Conservation (phyloP, 2,888 invertebrate species). For the Gibbula magus region DNA sequence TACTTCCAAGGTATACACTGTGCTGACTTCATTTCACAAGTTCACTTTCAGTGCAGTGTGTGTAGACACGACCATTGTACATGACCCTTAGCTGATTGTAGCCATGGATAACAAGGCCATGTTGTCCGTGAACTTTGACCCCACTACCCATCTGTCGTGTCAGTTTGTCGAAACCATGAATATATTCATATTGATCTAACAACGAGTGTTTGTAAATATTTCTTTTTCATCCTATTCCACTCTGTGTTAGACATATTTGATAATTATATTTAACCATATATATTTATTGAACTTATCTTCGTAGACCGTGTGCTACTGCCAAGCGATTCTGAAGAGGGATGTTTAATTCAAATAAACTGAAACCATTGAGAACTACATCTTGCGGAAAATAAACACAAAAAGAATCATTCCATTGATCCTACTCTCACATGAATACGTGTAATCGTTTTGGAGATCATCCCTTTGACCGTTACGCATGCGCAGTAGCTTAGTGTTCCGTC, state of each 20-base stretch:
- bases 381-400: neutral
- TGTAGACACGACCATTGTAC: neutral
- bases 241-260: neutral
- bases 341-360: too few relatives aligned
- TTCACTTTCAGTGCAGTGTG: neutral
- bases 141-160: neutral
- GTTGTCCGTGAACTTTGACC: neutral
- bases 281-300: too few relatives aligned
- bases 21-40: neutral
- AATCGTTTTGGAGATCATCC: neutral
- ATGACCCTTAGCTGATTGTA: neutral
- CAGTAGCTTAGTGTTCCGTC: constrained; percentile 1
- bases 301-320: too few relatives aligned
- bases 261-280: too few relatives aligned
- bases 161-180: neutral
- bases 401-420: neutral
- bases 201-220: neutral
- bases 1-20: neutral
- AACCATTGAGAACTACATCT: too few relatives aligned
- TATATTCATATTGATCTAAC: neutral
- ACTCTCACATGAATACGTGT: neutral
- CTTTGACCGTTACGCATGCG: neutral
- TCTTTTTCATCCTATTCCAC: neutral
- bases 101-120: too few relatives aligned
- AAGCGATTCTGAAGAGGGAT: too few relatives aligned